Conservation (phyloP, 2,113 vertebrate species). For the Aegithalos caudatus region DNA sequence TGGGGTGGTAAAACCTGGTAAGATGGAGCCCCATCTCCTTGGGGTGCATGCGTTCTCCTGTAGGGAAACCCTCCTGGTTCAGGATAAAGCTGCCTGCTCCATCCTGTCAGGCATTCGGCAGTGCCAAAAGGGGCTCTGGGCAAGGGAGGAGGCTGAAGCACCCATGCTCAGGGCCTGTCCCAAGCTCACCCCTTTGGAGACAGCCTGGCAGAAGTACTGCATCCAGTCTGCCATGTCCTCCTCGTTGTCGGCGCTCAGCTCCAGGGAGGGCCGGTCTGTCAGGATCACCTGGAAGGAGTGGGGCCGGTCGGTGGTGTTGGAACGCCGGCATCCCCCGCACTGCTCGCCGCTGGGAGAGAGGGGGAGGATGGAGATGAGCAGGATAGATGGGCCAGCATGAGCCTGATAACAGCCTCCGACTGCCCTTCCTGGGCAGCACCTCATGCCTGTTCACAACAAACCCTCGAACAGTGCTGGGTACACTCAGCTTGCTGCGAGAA, state of each 20-base stretch:
- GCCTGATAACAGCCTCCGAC: background rate
- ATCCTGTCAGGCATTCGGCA: background rate
- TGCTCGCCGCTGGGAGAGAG: conserved; percentile 85
- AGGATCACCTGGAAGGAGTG: conserved; percentile 96
- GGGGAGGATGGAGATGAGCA: background rate
- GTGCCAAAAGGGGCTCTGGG: background rate
- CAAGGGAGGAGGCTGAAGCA: fast-evolving
- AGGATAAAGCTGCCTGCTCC: background rate
- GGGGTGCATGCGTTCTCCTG: background rate
- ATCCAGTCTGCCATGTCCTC: conserved; percentile 98
- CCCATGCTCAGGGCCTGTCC: fast-evolving
- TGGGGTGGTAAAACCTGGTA: background rate
- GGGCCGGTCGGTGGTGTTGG: conserved; percentile 87
- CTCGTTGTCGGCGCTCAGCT: conserved; percentile 88
- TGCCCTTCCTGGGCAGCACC: background rate
- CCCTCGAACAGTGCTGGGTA: too few relatives aligned
- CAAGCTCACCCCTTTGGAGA: conserved; percentile 90
- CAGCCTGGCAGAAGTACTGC: conserved; percentile 93
- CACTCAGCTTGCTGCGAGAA: too few relatives aligned
- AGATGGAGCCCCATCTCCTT: background rate
- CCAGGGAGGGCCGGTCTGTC: conserved; percentile 86
- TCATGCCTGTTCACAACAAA: background rate
- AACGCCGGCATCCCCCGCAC: conserved; percentile 92
- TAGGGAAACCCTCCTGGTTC: background rate
- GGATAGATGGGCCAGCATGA: fast-evolving